A percentile compares a stretch with the other conserved stretches of the same genome.
Conservation (phyloP, 2,113 vertebrate genomes). For the Megaceryle torquata region DNA sequence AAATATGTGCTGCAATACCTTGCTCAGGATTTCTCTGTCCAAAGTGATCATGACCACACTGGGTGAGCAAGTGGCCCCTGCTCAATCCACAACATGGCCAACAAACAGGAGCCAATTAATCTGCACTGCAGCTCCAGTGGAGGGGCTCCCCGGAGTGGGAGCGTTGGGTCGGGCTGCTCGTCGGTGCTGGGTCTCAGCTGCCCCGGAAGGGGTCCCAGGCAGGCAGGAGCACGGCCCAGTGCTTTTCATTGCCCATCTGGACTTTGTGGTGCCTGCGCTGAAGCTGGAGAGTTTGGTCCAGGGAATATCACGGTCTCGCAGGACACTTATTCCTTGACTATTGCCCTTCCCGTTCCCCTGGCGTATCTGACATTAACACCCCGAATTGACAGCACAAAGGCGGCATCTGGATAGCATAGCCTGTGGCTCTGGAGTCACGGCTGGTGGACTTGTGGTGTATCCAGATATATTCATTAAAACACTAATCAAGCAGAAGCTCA, state of each 20-base stretch:
- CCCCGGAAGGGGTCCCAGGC: background rate
- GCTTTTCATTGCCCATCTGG: slow-evolving; percentile 46
- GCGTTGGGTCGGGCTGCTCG: background rate
- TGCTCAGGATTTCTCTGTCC: background rate
- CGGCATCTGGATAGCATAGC: slow-evolving; percentile 59
- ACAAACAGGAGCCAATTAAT: background rate
- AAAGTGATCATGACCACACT: background rate
- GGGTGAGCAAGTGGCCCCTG: background rate
- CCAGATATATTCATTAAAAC: slow-evolving; percentile 58
- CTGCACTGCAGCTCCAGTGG: background rate
- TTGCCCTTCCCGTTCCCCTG: slow-evolving; percentile 25
- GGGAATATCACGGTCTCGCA: background rate
- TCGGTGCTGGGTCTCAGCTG: background rate
- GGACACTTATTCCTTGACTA: slow-evolving; percentile 15
- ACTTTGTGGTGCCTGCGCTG: accelerated
- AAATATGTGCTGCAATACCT: background rate
- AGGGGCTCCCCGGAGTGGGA: background rate
- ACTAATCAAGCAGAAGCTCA: slow-evolving; percentile 60
- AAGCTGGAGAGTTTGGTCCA: background rate
- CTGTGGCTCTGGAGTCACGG: slow-evolving; percentile 49
- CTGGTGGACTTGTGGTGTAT: slow-evolving; percentile 39
- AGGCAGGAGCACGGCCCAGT: background rate
- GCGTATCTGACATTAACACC: slow-evolving; percentile 32
- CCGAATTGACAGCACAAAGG: slow-evolving; percentile 53
- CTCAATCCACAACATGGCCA: background rate